phyloP scores from a whole-genome alignment of 2,888 invertebrate species.

The Phortica okadai region DNA sequence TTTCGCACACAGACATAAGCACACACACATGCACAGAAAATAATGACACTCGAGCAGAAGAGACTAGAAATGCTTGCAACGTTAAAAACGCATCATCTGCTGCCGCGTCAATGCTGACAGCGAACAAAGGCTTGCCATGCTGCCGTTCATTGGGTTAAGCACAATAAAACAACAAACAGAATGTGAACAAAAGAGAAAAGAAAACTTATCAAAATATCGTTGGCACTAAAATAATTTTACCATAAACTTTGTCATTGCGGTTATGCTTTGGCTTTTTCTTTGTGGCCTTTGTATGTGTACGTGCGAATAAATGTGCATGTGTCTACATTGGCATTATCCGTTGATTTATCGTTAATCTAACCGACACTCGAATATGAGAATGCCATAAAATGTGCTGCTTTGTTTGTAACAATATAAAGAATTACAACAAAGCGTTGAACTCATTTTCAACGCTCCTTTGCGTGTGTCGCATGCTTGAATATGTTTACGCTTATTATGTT shows the following conservation, averaged over 20 bases:
- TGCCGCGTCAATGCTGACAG: conserved; percentile 17
- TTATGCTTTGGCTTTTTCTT: neutral
- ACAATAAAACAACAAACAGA: conserved; percentile 18
- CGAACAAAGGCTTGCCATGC: conserved; percentile 30
- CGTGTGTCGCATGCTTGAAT: conserved; percentile 10
- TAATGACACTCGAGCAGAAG: neutral
- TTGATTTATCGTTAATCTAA: conserved; percentile 62
- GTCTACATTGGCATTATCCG: conserved; percentile 57
- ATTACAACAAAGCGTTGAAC: conserved; percentile 10
- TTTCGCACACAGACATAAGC: neutral
- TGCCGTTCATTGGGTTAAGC: conserved; percentile 22
- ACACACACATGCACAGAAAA: neutral
- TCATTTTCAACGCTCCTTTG: conserved; percentile 13
- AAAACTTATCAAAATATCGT: conserved; percentile 42
- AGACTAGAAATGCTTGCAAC: conserved; percentile 18
- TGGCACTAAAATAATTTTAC: conserved; percentile 54
- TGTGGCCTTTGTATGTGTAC: conserved; percentile 14
- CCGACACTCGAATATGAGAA: conserved; percentile 52
- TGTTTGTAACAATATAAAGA: neutral
- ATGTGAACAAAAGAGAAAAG: conserved; percentile 49
- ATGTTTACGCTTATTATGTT: neutral
- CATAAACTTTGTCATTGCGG: conserved; percentile 32
- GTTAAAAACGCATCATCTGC: conserved; percentile 27
- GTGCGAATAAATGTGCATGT: neutral
- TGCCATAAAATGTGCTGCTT: conserved; percentile 42